Evolutionary conservation across 37 sponge, comb jelly and placozoan species (phyloP), one percentile per base, ranked within the genome.

Genomic region (Geodia barretti): DNA sequence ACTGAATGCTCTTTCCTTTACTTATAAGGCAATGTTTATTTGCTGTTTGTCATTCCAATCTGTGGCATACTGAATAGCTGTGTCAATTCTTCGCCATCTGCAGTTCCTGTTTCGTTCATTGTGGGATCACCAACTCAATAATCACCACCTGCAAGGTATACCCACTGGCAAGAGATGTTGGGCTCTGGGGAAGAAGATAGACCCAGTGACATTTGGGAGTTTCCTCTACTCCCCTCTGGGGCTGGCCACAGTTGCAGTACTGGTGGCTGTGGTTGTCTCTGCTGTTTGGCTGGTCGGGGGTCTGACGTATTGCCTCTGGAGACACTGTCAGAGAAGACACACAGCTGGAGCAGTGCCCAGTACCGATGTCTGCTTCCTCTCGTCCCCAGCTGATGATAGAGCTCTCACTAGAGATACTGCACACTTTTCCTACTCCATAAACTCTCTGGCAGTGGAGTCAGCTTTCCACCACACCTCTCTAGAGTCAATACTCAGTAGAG

Each of bases 191-290:
- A 62, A 62, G n/a, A 14, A 38, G 14, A 30, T 37, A 62, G 63
- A 34, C 23, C 4, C 64, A 63, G 66, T 39, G 28, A 37, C 28
- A 24, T 20, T 84, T 0, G 80, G 79, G 62, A n/a, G 67, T 20
- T 85, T 90, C 66, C 73, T 91, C 83, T 91, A 91, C 62, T 75
- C 91, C 26, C 87, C 91, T 11, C 71, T 64, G 35, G 91, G 91
- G 21, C 54, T 91, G 67, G 86, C 78, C 19, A 81, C 72, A 3
- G 31, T 86, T 24, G 82, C 83, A 3, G 86, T 33, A 68, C 68
- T 39, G 9, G 66, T 73, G 7, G 54, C 82, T 25, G 33, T 91
- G 17, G 17, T 91, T 14, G 69, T 83, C 19, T 77, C 87, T 28
- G 26, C 81, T 3, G 28, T 91, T 7, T 91, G 91, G 91, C 26